Evolutionary conservation across 2,888 invertebrate genomes (phyloP).

Genomic region (Tipula unca): DNA sequence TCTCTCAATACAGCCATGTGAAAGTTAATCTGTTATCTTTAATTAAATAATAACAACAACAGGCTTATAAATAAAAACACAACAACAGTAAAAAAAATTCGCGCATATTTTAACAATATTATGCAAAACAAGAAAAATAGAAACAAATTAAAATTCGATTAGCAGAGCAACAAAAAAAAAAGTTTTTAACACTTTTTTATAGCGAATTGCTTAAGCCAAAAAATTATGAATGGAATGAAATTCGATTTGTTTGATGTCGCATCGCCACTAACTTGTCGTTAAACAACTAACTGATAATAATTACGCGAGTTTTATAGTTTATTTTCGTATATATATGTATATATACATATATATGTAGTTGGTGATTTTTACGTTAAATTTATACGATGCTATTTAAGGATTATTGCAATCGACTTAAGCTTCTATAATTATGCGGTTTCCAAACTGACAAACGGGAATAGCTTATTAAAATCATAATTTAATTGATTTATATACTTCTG

Average conservation of each 20-base stretch:
- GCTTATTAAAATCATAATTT: neutral
- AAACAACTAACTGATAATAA: neutral
- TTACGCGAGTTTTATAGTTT: constrained; percentile 8
- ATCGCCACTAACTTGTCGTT: neutral
- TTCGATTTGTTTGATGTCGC: neutral
- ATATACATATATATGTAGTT: too few species aligned
- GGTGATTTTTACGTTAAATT: neutral
- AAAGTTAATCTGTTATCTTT: neutral
- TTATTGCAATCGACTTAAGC: neutral
- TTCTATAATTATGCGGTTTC: neutral
- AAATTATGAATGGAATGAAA: neutral
- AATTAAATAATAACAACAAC: neutral
- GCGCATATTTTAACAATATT: neutral
- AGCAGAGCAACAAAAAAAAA: neutral
- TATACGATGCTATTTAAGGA: neutral
- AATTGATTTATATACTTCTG: neutral
- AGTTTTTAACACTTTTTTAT: neutral
- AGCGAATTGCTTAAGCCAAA: neutral
- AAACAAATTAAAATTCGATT: neutral
- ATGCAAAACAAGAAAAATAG: neutral
- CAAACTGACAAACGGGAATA: neutral
- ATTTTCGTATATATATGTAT: neutral
- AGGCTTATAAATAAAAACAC: neutral
- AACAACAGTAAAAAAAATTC: neutral
- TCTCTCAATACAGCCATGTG: neutral